Evolutionary conservation across 2,113 vertebrate genomes (phyloP).

Genomic region (Alces alces): DNA sequence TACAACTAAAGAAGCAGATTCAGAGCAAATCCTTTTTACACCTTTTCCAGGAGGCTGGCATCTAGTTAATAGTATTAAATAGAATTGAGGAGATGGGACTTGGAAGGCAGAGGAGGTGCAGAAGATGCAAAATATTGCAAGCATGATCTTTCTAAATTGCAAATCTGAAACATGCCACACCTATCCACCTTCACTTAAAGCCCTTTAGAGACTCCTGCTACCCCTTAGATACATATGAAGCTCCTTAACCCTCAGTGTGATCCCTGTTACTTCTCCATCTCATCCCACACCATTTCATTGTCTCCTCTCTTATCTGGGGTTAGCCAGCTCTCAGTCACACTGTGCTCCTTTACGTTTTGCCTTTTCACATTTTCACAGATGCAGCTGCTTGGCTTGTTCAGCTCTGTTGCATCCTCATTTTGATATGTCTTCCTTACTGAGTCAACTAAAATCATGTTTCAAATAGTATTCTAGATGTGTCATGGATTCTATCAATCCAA

Average conservation of each 20-base stretch:
- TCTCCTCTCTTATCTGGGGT: not conserved
- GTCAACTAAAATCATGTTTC: not conserved
- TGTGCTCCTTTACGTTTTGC: too few relatives aligned
- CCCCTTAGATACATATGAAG: not conserved
- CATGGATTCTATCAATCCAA: not conserved
- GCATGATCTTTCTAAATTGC: not conserved
- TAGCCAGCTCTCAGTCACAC: not conserved
- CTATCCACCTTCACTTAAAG: not conserved
- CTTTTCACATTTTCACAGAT: not conserved
- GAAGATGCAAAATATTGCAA: not conserved
- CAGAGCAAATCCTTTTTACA: not conserved
- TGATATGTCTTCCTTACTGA: not conserved
- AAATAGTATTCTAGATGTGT: not conserved
- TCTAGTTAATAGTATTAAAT: not conserved
- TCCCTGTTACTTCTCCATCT: not conserved
- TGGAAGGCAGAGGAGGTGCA: not conserved
- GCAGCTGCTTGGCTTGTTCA: not conserved
- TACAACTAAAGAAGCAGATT: constrained; percentile 14
- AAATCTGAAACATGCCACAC: not conserved
- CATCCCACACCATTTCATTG: not conserved
- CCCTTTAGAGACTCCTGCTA: not conserved
- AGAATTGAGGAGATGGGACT: not conserved
- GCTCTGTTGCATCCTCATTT: not conserved
- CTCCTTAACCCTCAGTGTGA: not conserved
- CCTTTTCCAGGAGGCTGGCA: not conserved